A percentile compares a stretch with the other conserved stretches of the same genome.
These are phyloP conservation scores for Propithecus deckenii DNA, from an alignment of 2,797 vertebrate genomes.

Conservation along the genomic window DNA sequence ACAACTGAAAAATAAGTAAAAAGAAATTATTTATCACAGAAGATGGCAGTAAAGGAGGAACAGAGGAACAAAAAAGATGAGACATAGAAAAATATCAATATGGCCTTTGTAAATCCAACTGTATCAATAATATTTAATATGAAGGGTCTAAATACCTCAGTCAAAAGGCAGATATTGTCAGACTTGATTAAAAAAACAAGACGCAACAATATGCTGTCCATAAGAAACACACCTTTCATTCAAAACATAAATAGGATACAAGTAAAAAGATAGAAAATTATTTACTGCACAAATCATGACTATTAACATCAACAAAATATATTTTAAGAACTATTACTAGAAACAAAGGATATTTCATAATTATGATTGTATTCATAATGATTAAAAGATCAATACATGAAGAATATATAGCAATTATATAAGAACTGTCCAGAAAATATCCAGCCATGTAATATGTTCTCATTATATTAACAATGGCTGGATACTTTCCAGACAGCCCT, in stretches of 20 bases:
- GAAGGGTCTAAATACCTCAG: background rate
- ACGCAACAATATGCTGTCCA: background rate
- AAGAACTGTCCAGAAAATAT: too few species aligned
- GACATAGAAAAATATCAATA: background rate
- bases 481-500: too few species aligned
- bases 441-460: too few species aligned
- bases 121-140: background rate
- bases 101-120: background rate
- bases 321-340: background rate
- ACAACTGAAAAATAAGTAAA: background rate
- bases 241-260: background rate
- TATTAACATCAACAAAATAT: background rate
- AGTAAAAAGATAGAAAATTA: background rate
- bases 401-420: background rate
- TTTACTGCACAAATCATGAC: background rate
- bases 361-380: background rate
- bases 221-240: background rate
- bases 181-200: background rate
- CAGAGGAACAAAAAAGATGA: background rate
- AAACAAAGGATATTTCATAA: background rate
- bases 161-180: background rate
- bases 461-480: too few species aligned
- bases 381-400: background rate
- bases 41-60: background rate
- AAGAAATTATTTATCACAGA: background rate